Evolutionary conservation across 2,888 invertebrate species (phyloP).

Genomic region (Octonoba sinensis): DNA sequence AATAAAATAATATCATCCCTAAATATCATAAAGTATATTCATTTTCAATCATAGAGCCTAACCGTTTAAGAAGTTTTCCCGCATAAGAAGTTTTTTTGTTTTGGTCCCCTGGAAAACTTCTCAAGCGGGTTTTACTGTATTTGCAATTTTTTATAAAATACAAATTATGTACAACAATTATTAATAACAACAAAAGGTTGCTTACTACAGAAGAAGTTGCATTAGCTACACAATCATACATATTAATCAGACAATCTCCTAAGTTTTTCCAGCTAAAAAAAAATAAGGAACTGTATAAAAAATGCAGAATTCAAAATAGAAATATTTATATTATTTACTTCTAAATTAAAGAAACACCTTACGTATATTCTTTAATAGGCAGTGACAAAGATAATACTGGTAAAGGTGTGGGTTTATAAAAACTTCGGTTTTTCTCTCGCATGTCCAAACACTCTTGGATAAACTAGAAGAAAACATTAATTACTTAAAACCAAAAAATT

Average conservation of each 20-base stretch:
- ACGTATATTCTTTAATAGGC: slow-evolving; percentile 69
- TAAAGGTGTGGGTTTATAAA: slow-evolving; percentile 68
- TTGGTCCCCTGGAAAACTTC: no score
- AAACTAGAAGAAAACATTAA: slow-evolving; percentile 67
- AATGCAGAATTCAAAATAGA: no score
- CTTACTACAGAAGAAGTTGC: slow-evolving; percentile 68
- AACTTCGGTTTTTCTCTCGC: slow-evolving; percentile 68
- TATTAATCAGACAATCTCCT: slow-evolving; percentile 69
- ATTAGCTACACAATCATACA: slow-evolving; percentile 69
- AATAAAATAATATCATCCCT: no score
- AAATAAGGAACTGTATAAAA: background rate
- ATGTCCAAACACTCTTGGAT: slow-evolving; percentile 70
- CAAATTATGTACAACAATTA: background rate
- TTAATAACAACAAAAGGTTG: background rate
- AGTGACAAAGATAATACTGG: slow-evolving; percentile 68
- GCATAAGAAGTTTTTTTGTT: no score
- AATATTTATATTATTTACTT: no score
- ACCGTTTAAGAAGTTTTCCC: no score
- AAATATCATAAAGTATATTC: no score
- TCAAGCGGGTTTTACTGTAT: no score
- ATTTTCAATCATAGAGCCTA: no score
- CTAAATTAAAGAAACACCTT: slow-evolving; percentile 43
- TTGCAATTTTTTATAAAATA: slow-evolving; percentile 8
- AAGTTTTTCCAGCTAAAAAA: slow-evolving; percentile 70
- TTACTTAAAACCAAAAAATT: background rate